Base-by-base conservation (phyloP, 2,888 invertebrate species). In the Mimas tiliae region DNA sequence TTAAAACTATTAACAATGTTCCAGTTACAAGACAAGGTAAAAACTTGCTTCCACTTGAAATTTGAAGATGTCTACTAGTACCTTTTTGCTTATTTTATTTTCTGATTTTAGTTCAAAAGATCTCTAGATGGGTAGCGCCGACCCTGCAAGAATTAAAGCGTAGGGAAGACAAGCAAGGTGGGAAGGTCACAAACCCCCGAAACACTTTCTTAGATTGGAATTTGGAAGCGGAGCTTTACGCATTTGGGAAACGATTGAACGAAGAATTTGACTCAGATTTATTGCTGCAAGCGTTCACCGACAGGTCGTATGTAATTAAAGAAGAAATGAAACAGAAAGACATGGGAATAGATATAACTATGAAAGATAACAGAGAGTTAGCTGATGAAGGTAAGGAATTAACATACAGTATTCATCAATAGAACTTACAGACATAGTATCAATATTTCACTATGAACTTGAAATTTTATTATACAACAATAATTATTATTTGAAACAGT, bases 141-240 rank as follows among this genome's bases (percentile, higher is more conserved):
- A 96, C 96, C 7, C 85, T 96, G 71, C 93, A 86, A 77, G 95
- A 94, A 78, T 81, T 97, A 12, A 94, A 95, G 65, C 88, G 78
- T 9, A 94, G 96, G 6, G 95, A 95, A 78, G 81, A 94, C 2
- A 95, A 93, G 82, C 78, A 94, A 33, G 96, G 95, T 0, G 94
- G 95, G 8, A 95, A 96, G 77, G 90, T 81, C 76, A 77, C 68
- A 64, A 74, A 86, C 73, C 77, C 94, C 72, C 75, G 97, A 70
- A 96, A 95, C 34, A 93, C 94, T 9, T 97, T 94, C 80, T 74
- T 96, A n/a, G 97, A 97, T 79, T 98, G 98, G 98, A 98, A 98
- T 83, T 95, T 97, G 75, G 95, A 96, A 75, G 95, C 97, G 0
- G 98, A 99, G 90, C 71, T 99, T 2, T 98, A 94, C 90, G 97